These are phyloP conservation scores for Aradophagus sp. DNA, from an alignment of 1,140 invertebrate genomes.

Conservation along the genomic window DNA sequence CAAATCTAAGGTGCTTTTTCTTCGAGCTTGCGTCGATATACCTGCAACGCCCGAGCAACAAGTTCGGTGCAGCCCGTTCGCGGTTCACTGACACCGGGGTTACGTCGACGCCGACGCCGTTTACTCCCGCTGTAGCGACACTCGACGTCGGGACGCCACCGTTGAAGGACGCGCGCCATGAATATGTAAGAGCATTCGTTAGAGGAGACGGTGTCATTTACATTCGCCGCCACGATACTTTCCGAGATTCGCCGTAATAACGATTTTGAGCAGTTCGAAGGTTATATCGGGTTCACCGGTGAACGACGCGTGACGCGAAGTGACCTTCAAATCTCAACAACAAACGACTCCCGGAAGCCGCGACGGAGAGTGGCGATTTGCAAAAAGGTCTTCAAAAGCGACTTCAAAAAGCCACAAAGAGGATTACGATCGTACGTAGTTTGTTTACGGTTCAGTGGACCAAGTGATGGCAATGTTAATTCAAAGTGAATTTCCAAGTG, in stretches of 20 bases:
- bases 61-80: slow-evolving; percentile 63
- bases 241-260: slow-evolving; percentile 14
- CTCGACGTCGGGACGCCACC: slow-evolving; percentile 72
- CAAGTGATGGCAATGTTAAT: too few relatives aligned
- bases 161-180: slow-evolving; percentile 72
- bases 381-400: too few relatives aligned
- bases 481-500: too few relatives aligned
- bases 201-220: slow-evolving; percentile 52
- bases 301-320: not conserved
- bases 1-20: slow-evolving; percentile 53
- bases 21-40: slow-evolving; percentile 58
- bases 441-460: too few relatives aligned
- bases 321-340: slow-evolving; percentile 51
- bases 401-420: too few relatives aligned
- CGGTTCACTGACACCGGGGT: slow-evolving; percentile 72
- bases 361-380: too few relatives aligned
- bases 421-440: too few relatives aligned
- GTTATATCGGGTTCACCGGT: not conserved
- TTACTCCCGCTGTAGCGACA: slow-evolving; percentile 59
- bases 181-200: slow-evolving; percentile 66
- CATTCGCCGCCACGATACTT: slow-evolving; percentile 37
- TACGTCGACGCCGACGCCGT: slow-evolving; percentile 59
- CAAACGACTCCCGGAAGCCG: too few relatives aligned
- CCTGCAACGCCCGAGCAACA: slow-evolving; percentile 66
- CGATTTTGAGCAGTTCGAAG: not conserved